These are phyloP conservation scores for Fragum sueziense DNA, from an alignment of 2,888 invertebrate genomes.

Conservation along the genomic window DNA sequence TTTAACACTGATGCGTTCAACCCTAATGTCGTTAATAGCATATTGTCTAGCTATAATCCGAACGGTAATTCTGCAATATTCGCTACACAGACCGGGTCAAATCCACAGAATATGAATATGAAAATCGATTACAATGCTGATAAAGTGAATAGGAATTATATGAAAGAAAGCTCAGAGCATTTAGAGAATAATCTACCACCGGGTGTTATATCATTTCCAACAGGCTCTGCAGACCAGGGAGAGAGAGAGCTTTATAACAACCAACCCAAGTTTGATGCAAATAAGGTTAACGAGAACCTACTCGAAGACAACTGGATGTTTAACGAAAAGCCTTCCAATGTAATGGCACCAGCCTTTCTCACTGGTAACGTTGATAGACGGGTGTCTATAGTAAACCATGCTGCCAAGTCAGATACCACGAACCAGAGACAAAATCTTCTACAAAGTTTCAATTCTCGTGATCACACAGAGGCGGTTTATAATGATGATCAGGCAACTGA, in stretches of 20 bases:
- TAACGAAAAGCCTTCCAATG: neutral
- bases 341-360: constrained; percentile 12
- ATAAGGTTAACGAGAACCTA: constrained; percentile 34
- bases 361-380: neutral
- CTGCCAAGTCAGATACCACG: neutral
- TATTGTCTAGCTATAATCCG: constrained; percentile 28
- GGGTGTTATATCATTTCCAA: neutral
- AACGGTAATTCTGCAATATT: constrained; percentile 25
- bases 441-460: neutral
- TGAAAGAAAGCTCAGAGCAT: constrained; percentile 1
- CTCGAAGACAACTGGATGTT: constrained; percentile 14
- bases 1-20: neutral
- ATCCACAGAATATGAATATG: constrained; percentile 6
- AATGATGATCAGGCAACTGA: neutral
- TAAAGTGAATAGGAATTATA: constrained; percentile 32
- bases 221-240: no score
- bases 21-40: constrained; percentile 9
- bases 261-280: constrained; percentile 14
- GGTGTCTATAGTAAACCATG: neutral
- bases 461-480: neutral
- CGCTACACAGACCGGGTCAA: constrained; percentile 49
- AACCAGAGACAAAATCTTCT: neutral
- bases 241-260: neutral
- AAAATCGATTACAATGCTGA: constrained; percentile 32
- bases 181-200: neutral